Evolutionary conservation across 2,797 vertebrate species (phyloP).

Genomic region (Micropoecilia bifurca): DNA sequence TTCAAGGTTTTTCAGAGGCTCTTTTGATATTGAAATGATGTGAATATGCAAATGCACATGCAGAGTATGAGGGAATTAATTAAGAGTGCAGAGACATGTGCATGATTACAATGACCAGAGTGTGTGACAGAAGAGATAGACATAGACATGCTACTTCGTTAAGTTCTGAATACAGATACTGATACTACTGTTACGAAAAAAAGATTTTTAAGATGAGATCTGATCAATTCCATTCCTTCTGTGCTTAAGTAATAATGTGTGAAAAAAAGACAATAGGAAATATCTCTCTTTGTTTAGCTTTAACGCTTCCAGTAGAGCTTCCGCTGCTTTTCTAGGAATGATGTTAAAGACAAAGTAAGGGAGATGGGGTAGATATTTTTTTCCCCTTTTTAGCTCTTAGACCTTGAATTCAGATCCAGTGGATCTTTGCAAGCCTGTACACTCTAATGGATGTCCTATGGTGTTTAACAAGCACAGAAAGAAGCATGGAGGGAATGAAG

Average conservation of each 20-base stretch:
- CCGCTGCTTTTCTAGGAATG: slow-evolving; percentile 18
- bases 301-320: slow-evolving; percentile 9
- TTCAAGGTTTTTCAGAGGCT: background rate
- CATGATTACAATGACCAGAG: slow-evolving; percentile 3
- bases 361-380: slow-evolving; percentile 7
- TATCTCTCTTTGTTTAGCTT: slow-evolving; percentile 9
- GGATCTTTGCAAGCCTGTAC: slow-evolving; percentile 39
- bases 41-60: background rate
- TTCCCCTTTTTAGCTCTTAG: slow-evolving; percentile 6
- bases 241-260: background rate
- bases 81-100: background rate
- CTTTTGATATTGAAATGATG: background rate
- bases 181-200: background rate
- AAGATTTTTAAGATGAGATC: background rate
- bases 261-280: slow-evolving; percentile 5
- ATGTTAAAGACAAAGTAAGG: slow-evolving; percentile 54
- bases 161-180: background rate
- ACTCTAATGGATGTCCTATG: slow-evolving; percentile 65
- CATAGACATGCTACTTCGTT: background rate
- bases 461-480: slow-evolving; percentile 65
- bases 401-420: slow-evolving; percentile 53
- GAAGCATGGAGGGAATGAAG: slow-evolving; percentile 17
- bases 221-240: background rate
- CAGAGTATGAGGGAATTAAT: background rate
- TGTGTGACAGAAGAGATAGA: slow-evolving; percentile 10